These are phyloP conservation scores for Alectoris magna DNA, from an alignment of 2,797 vertebrate genomes.

Conservation along the genomic window DNA sequence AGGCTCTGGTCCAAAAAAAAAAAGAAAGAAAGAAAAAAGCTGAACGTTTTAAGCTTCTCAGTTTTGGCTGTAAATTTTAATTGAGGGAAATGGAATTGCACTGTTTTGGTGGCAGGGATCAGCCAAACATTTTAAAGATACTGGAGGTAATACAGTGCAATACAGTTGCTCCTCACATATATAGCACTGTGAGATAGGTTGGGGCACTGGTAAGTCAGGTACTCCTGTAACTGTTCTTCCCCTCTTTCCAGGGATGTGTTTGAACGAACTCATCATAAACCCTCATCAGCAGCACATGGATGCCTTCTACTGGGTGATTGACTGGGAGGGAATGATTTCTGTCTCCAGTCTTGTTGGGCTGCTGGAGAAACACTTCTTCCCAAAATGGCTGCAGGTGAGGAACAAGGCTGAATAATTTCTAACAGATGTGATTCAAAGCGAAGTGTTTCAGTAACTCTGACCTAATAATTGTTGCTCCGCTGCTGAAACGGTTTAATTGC, in stretches of 20 bases:
- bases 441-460: background rate
- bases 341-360: constrained; percentile 92
- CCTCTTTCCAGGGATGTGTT: constrained; percentile 85
- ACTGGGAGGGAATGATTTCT: constrained; percentile 98
- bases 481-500: background rate
- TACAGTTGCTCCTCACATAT: rapidly evolving
- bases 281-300: constrained; percentile 99
- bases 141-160: rapidly evolving
- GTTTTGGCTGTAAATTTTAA: background rate
- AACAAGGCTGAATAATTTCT: background rate
- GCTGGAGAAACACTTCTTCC: constrained; percentile 96
- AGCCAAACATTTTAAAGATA: background rate
- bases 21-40: background rate
- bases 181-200: background rate
- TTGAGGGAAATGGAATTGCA: rapidly evolving
- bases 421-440: too few relatives aligned
- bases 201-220: background rate
- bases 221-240: background rate
- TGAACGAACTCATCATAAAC: constrained; percentile 94
- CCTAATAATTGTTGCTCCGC: background rate
- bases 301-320: constrained; percentile 95
- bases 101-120: background rate
- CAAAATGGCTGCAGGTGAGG: constrained; percentile 97
- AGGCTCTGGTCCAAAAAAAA: background rate
- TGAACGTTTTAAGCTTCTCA: rapidly evolving